These are phyloP conservation scores for Aptenodytes patagonicus DNA, from an alignment of 2,113 vertebrate species.

Conservation along the genomic window DNA sequence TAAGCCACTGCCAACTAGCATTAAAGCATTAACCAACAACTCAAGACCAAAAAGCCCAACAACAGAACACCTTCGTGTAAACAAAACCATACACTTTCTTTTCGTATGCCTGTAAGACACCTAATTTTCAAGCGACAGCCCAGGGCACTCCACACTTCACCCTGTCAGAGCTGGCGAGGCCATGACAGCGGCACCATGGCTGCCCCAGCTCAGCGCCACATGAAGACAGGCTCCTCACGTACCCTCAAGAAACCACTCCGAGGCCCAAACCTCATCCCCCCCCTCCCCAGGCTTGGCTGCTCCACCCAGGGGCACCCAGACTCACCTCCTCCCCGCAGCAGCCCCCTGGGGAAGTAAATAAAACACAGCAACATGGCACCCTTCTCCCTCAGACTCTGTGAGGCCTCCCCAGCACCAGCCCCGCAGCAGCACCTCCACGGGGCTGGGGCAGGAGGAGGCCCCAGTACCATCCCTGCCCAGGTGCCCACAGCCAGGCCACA, in stretches of 20 bases:
- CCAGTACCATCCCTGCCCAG: not conserved
- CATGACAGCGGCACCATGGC: accelerated
- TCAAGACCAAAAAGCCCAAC: not conserved
- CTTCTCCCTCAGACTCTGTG: accelerated
- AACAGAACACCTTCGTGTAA: not conserved
- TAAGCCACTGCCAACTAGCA: not conserved
- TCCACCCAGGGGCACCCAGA: not conserved
- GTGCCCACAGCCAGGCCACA: not conserved
- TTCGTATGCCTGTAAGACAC: not conserved
- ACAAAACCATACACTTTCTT: not conserved
- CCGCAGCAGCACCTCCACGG: not conserved
- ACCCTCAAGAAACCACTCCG: not conserved
- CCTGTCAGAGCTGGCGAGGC: accelerated
- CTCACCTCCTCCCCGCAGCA: not conserved
- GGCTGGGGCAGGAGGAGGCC: accelerated
- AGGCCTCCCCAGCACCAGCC: not conserved
- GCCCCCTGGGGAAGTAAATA: accelerated
- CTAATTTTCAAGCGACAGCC: not conserved
- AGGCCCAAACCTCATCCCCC: accelerated
- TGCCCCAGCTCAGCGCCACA: accelerated
- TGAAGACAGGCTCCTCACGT: accelerated
- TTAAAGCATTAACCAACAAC: not conserved
- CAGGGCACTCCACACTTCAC: accelerated
- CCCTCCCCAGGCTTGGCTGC: accelerated
- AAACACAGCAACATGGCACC: accelerated